These are phyloP conservation scores for Synergus umbraculus DNA, from an alignment of 2,888 invertebrate genomes.

Conservation along the genomic window DNA sequence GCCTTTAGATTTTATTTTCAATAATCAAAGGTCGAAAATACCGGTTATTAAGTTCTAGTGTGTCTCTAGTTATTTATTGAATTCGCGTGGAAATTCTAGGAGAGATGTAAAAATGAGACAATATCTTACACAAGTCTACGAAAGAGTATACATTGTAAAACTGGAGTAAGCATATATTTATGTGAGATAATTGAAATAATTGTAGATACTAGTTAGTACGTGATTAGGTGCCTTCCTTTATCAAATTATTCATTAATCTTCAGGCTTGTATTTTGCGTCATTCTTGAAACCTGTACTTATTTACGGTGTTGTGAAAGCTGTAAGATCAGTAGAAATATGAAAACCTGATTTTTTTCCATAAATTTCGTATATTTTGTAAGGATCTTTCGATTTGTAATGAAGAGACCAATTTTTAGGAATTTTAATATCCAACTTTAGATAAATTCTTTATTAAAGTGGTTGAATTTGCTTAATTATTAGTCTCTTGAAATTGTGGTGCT, in stretches of 20 bases:
- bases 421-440: background rate
- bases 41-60: conserved; percentile 44
- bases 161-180: conserved; percentile 47
- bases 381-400: background rate
- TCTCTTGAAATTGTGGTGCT: conserved; percentile 28
- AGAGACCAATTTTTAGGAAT: background rate
- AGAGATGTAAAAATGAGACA: conserved; percentile 63
- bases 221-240: conserved; percentile 74
- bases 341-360: background rate
- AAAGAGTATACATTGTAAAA: conserved; percentile 46
- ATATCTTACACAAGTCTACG: conserved; percentile 62
- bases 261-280: conserved; percentile 59
- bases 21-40: conserved; percentile 43
- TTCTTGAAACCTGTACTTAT: conserved; percentile 41
- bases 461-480: background rate
- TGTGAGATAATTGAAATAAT: conserved; percentile 62
- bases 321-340: background rate
- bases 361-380: background rate
- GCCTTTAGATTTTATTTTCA: conserved; percentile 32
- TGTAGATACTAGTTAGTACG: conserved; percentile 65
- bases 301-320: conserved; percentile 13
- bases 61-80: conserved; percentile 58
- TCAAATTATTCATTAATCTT: conserved; percentile 55
- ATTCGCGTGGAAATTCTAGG: conserved; percentile 48
- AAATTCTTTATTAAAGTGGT: background rate